phyloP scores from a whole-genome alignment of 2,888 invertebrate genomes.

The Litoditis marina region DNA sequence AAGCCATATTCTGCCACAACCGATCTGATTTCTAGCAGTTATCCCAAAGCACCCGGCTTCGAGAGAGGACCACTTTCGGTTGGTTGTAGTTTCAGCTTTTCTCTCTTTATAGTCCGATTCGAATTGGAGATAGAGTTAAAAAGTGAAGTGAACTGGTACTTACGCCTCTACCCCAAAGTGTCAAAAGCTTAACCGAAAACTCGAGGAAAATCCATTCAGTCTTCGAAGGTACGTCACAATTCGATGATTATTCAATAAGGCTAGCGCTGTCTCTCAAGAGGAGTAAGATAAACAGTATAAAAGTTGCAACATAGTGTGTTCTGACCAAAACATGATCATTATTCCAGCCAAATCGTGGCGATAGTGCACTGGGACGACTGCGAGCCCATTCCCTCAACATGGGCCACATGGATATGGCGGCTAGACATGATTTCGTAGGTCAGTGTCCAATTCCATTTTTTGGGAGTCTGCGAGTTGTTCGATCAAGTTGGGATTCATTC shows the following conservation, averaged over 20 bases:
- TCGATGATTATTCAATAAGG: too few species aligned
- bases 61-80: slow-evolving; percentile 49
- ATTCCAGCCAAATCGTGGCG: slow-evolving; percentile 30
- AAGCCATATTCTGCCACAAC: slow-evolving; percentile 24
- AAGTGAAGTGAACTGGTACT: too few species aligned
- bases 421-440: slow-evolving; percentile 20
- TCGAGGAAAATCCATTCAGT: too few species aligned
- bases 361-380: slow-evolving; percentile 24
- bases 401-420: slow-evolving; percentile 41
- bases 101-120: too few species aligned
- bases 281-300: too few species aligned
- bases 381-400: slow-evolving; percentile 48
- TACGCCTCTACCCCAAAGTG: too few species aligned
- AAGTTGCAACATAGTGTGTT: background rate
- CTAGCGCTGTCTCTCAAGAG: too few species aligned
- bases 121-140: too few species aligned
- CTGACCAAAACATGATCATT: background rate
- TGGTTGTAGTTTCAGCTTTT: too few species aligned
- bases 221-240: too few species aligned
- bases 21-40: slow-evolving; percentile 27
- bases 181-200: too few species aligned
- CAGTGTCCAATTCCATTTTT: too few species aligned
- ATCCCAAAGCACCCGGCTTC: slow-evolving; percentile 53
- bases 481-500: background rate
- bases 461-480: background rate